Conservation (phyloP, 1,140 invertebrate genomes). For the Venustaconcha ellipsiformis region DNA sequence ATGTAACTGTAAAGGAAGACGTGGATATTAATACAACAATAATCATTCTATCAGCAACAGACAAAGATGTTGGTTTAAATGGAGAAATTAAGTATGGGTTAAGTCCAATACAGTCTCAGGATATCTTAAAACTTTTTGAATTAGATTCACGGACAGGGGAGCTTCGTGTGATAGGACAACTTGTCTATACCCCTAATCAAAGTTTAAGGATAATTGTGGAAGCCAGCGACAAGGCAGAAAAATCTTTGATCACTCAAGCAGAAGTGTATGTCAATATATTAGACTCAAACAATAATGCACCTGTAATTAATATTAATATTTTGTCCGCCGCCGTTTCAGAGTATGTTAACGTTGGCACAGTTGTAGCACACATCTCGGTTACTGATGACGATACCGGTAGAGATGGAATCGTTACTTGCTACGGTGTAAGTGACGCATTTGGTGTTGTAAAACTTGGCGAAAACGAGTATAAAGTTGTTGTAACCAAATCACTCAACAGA, state of each 20-base stretch:
- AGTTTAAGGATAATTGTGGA: conserved; percentile 42
- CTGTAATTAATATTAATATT: conserved; percentile 52
- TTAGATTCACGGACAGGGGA: conserved; percentile 38
- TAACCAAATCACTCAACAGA: conserved; percentile 43
- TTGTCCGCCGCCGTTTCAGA: conserved; percentile 50
- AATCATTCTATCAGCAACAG: conserved; percentile 91
- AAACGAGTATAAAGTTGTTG: conserved; percentile 55
- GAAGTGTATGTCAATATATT: conserved; percentile 48
- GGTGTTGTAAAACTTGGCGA: conserved; percentile 45
- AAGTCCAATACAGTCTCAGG: conserved; percentile 52
- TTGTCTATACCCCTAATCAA: conserved; percentile 42
- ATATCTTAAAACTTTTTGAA: conserved; percentile 37
- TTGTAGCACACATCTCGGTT: conserved; percentile 50
- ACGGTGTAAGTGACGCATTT: conserved; percentile 37
- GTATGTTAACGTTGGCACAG: conserved; percentile 38
- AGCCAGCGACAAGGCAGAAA: conserved; percentile 39
- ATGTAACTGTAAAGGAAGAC: conserved; percentile 81
- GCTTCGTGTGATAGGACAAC: conserved; percentile 30
- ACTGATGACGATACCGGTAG: conserved; percentile 49
- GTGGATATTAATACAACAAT: conserved; percentile 80
- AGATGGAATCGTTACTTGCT: conserved; percentile 56
- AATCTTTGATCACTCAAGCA: conserved; percentile 30
- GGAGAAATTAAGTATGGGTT: conserved; percentile 91
- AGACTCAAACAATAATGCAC: conserved; percentile 60
- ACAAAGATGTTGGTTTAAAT: conserved; percentile 94